Percentiles rank a stretch among this genome's conserved stretches.
Evolutionary conservation across 2,888 invertebrate species (phyloP).

Genomic region (Agonopterix arenella): DNA sequence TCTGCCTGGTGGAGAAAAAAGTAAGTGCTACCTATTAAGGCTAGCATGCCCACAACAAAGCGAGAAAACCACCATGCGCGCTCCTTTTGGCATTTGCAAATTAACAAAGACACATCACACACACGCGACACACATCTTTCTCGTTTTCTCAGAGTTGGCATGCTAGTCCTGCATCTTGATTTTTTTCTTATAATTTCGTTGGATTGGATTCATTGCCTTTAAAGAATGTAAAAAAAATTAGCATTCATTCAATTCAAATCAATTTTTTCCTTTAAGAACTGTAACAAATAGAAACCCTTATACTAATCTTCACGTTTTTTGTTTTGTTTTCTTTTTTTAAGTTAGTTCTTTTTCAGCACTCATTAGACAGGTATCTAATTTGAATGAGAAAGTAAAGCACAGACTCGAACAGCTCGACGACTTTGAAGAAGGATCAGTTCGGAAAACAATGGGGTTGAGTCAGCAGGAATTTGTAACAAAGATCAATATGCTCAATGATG

Average conservation of each 20-base stretch:
- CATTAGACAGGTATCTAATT: slow-evolving; percentile 87
- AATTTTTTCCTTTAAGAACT: too few relatives aligned
- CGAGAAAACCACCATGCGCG: neutral
- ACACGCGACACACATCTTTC: too few relatives aligned
- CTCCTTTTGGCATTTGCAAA: too few relatives aligned
- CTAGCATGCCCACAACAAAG: neutral
- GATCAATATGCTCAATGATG: slow-evolving; percentile 93
- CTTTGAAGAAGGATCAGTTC: slow-evolving; percentile 92
- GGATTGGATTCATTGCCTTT: too few relatives aligned
- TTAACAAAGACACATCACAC: too few relatives aligned
- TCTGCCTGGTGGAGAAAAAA: slow-evolving; percentile 87
- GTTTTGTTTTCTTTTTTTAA: slow-evolving; percentile 49
- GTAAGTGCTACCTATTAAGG: slow-evolving; percentile 48
- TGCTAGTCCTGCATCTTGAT: too few relatives aligned
- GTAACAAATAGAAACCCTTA: too few relatives aligned
- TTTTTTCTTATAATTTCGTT: too few relatives aligned
- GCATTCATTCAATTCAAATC: too few relatives aligned
- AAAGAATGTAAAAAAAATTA: too few relatives aligned
- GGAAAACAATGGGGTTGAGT: slow-evolving; percentile 91
- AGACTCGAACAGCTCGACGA: slow-evolving; percentile 96
- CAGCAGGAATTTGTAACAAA: slow-evolving; percentile 94
- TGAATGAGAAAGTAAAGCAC: slow-evolving; percentile 92
- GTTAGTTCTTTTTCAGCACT: slow-evolving; percentile 79
- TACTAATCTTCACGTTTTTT: slow-evolving; percentile 17
- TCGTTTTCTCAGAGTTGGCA: too few relatives aligned